phyloP scores from a whole-genome alignment of 2,888 invertebrate species.

The Andrena hattorfiana region DNA sequence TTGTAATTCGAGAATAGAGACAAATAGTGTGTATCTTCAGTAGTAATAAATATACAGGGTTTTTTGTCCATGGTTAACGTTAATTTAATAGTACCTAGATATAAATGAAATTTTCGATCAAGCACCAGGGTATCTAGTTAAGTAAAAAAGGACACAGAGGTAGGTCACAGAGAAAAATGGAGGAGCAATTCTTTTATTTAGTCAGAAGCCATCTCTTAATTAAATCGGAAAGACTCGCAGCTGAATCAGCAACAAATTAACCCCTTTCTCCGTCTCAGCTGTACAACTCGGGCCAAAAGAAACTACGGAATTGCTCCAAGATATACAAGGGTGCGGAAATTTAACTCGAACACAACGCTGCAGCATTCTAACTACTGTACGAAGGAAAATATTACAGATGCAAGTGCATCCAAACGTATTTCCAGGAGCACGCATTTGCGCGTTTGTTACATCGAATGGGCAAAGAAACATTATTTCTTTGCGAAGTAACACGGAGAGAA shows the following conservation, averaged over 20 bases:
- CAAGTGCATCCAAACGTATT: not conserved
- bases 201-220: not conserved
- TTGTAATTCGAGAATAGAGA: too few species aligned
- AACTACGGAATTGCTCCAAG: not conserved
- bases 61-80: too few species aligned
- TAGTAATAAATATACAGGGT: too few species aligned
- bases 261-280: not conserved
- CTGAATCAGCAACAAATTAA: constrained; percentile 1
- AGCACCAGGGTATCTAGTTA: not conserved
- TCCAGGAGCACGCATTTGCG: not conserved
- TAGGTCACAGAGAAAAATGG: not conserved
- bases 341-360: not conserved
- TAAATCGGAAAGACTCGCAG: not conserved
- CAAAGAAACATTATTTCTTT: not conserved
- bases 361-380: not conserved
- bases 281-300: not conserved
- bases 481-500: not conserved
- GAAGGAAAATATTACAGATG: not conserved
- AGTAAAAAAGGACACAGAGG: not conserved
- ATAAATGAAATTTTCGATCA: not conserved
- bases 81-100: not conserved
- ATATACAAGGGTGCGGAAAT: not conserved
- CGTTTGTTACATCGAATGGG: not conserved
- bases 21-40: too few species aligned
- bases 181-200: not conserved